Evolutionary conservation across 1,140 invertebrate genomes (phyloP).

Genomic region (Caenorhabditis briggsae): DNA sequence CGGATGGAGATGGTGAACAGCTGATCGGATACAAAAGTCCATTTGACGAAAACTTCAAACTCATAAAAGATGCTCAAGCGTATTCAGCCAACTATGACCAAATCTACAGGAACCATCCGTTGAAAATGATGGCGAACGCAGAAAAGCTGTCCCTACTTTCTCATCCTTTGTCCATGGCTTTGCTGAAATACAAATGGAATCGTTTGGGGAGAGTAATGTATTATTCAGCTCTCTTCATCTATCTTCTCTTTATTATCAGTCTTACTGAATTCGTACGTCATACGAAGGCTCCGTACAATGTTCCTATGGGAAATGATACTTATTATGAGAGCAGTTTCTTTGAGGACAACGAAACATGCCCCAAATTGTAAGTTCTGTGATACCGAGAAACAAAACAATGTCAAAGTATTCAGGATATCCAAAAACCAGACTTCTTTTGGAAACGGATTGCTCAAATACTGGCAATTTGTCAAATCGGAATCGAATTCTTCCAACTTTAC

Average conservation of each 20-base stretch:
- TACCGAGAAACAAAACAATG: neutral
- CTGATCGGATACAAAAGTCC: slow-evolving; percentile 66
- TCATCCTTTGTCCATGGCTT: slow-evolving; percentile 80
- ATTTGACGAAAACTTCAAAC: slow-evolving; percentile 70
- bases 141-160: slow-evolving; percentile 79
- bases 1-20: slow-evolving; percentile 36
- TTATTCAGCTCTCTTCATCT: slow-evolving; percentile 80
- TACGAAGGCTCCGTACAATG: slow-evolving; percentile 76
- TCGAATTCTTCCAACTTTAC: slow-evolving; percentile 80
- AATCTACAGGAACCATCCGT: slow-evolving; percentile 80
- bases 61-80: slow-evolving; percentile 71
- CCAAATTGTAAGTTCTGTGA: slow-evolving; percentile 5
- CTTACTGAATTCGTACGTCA: slow-evolving; percentile 79
- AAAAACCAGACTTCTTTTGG: slow-evolving; percentile 4
- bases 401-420: neutral
- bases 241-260: slow-evolving; percentile 79
- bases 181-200: slow-evolving; percentile 81
- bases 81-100: slow-evolving; percentile 78
- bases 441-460: slow-evolving; percentile 69
- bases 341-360: slow-evolving; percentile 30
- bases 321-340: slow-evolving; percentile 5
- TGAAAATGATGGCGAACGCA: slow-evolving; percentile 80
- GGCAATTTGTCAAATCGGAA: slow-evolving; percentile 78
- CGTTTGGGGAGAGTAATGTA: slow-evolving; percentile 80
- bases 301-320: neutral